phyloP scores from a whole-genome alignment of 1,140 invertebrate genomes.

The Lerema accius region DNA sequence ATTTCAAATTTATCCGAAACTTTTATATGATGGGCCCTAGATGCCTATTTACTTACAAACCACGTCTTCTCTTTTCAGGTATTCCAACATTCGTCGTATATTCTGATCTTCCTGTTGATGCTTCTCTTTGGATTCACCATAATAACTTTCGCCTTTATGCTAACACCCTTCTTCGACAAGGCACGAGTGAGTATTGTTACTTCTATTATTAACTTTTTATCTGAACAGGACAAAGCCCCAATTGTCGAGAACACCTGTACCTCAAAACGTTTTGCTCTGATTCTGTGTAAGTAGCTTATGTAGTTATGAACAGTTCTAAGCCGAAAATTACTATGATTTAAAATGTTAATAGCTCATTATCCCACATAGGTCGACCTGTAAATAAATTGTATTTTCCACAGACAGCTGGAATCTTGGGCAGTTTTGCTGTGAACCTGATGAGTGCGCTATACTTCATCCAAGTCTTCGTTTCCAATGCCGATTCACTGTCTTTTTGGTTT shows the following conservation, averaged over 20 bases:
- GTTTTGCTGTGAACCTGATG: slow-evolving; percentile 89
- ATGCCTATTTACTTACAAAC: background rate
- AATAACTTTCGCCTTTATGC: slow-evolving; percentile 92
- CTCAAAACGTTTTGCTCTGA: no score
- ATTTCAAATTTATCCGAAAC: no score
- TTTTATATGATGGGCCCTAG: no score
- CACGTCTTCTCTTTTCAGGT: slow-evolving; percentile 82
- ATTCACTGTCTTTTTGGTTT: slow-evolving; percentile 87
- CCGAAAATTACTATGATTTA: no score
- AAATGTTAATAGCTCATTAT: no score
- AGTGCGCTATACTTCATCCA: slow-evolving; percentile 91
- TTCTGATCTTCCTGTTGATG: slow-evolving; percentile 91
- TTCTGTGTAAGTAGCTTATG: no score
- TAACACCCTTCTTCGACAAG: slow-evolving; percentile 94
- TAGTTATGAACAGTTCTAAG: no score
- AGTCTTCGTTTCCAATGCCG: slow-evolving; percentile 87
- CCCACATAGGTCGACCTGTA: background rate
- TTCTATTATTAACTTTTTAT: no score
- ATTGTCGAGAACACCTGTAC: no score
- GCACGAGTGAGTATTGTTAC: slow-evolving; percentile 89
- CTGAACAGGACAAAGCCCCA: no score
- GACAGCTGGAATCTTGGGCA: slow-evolving; percentile 91
- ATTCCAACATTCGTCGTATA: slow-evolving; percentile 90
- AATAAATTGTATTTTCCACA: slow-evolving; percentile 56
- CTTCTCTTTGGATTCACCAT: slow-evolving; percentile 91